Evolutionary conservation across 1,140 invertebrate species (phyloP), one percentile per base, ranked within the genome.

Genomic region (Listronotus oregonensis): DNA sequence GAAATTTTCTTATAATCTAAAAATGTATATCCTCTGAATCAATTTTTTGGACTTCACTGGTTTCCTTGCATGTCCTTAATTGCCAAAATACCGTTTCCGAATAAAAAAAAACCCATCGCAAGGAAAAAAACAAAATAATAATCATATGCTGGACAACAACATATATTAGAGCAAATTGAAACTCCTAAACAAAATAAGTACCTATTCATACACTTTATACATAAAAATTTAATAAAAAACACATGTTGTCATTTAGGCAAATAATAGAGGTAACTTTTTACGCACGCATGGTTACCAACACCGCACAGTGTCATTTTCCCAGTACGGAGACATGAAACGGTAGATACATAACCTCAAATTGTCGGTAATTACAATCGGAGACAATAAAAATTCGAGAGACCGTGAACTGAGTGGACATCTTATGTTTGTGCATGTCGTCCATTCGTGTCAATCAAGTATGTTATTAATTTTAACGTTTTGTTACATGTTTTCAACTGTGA

Each of bases 341-440:
- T 17, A 9, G 17, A 11, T 17, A 18, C 50, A 18, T 52, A 52
- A 52, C 50, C 50, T 52, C 50, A 52, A 52, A 52, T 52, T 52
- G 32, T 52, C 50, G 50, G 50, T 52, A 52, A 52, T 52, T 52
- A 52, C 50, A 31, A 21, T 37, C 11, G 32, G 18, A 18, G 50
- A 52, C 50, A 52, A 52, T 52, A 37, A 31, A 37, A 52, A 52
- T 52, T 11, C 50, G 50, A 18, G 50, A 18, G 50, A 52, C 50
- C 50, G 50, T 52, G 50, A 52, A 52, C 18, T 52, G 14, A 18
- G 8, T 46, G 43, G n/a, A 17, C 43, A 46, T 46, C 14, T 46
- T 46, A 17, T 46, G 43, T n/a, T 18, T 18, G 10, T 46, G 43
- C 50, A n/a, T 21, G 18, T 12, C 18, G 18, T 52, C 7, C n/a